Base-by-base conservation (phyloP, 2,888 invertebrate species). In the Drosophila incognita region DNA sequence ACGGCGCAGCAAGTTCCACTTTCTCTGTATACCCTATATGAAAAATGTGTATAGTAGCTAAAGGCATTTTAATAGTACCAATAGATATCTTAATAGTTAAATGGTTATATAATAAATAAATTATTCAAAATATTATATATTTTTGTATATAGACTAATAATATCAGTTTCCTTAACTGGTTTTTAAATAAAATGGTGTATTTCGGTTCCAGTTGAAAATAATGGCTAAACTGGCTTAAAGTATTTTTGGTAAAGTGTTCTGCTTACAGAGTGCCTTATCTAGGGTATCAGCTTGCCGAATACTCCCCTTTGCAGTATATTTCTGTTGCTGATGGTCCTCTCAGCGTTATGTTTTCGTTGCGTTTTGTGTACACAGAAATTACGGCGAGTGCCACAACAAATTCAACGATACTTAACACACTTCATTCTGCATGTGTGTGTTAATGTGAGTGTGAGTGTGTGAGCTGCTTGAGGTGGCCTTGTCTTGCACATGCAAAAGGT, bases 331-430 rank as follows among this genome's bases (percentile, higher is more conserved):
- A 29, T 57, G 56, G 36, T 24, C 59, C 40, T 42, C 59, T 51
- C 58, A n/a, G 63, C 69, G 52, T 66, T 64, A 53, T 68, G 74
- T 68, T 75, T 54, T 31, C 51, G 49, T 71, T 81, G 72, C 71
- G 75, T 72, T 83, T 72, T 85, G 74, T 82, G 88, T 86, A 71
- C 76, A 83, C 82, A 87, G 74, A 83, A 70, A 69, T 76, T 73
- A 74, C 52, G 24, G 38, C 54, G 61, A 67, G 53, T 61, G 56
- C 82, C 67, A 69, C 57, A 70, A 61, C 56, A 51, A 53, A 65
- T 40, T 70, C 61, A 69, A 62, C 70, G 48, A 62, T 52, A 59
- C 69, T 69, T 69, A 62, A 40, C 62, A 69, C 62, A 59, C 59
- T 58, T 46, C 51, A 60, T n/a, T 21, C 42, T 18, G 11, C 36